These are phyloP conservation scores for Isotomurus palustris DNA, from an alignment of 2,888 invertebrate genomes.

Conservation along the genomic window DNA sequence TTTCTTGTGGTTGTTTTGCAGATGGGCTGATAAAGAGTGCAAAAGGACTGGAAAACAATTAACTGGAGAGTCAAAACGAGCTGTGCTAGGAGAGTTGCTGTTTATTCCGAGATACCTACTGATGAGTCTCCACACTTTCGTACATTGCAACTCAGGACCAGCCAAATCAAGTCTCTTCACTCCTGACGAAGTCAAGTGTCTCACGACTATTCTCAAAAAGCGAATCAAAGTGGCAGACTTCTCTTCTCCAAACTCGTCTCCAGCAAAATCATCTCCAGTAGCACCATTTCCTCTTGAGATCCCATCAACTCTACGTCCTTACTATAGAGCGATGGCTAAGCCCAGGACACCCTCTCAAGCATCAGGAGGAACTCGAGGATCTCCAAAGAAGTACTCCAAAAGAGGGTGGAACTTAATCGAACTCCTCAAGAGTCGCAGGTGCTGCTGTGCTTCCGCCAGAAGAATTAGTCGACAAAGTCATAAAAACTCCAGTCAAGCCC, in stretches of 20 bases:
- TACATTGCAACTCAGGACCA: constrained; percentile 31
- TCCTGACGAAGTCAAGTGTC: constrained; percentile 13
- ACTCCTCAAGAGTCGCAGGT: not conserved
- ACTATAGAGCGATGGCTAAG: constrained; percentile 8
- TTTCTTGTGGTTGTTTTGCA: not conserved
- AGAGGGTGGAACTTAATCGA: not conserved
- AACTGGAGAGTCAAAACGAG: constrained; percentile 55
- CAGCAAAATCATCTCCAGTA: too few species aligned
- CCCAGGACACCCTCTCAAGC: constrained; percentile 1
- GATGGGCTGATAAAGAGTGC: constrained; percentile 59
- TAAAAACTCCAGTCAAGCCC: constrained; percentile 11
- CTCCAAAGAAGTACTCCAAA: constrained; percentile 4
- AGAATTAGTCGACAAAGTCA: constrained; percentile 3
- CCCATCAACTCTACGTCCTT: constrained; percentile 14
- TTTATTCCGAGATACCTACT: constrained; percentile 64
- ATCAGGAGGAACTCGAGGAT: not conserved
- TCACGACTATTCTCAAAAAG: not conserved
- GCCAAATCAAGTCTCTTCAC: constrained; percentile 26
- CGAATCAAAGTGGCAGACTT: constrained; percentile 14
- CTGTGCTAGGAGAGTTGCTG: constrained; percentile 56
- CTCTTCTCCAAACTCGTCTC: not conserved
- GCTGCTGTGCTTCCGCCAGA: not conserved
- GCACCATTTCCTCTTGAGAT: not conserved
- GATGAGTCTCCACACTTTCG: constrained; percentile 51
- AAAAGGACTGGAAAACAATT: constrained; percentile 55